Evolutionary conservation across 1,140 invertebrate species (phyloP), one percentile per base, ranked within the genome.

Genomic region (Aphidius ervi): DNA sequence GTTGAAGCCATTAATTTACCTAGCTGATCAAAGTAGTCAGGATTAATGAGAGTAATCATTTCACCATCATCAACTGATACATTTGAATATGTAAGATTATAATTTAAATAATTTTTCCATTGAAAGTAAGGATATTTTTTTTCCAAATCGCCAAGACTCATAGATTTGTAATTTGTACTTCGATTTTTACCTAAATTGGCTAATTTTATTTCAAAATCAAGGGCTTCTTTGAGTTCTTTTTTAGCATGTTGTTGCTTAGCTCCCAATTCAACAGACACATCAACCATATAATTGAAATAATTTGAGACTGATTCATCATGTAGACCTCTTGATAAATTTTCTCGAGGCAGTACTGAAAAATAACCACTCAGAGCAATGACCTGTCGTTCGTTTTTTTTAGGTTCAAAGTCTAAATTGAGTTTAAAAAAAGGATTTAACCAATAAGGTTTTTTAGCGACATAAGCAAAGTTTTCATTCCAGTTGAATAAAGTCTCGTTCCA

Each of bases 401-500:
- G 0, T 16, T 16, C 16, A 16, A 16, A 92, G 89, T 4, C 87
- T 86, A 57, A 97, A 88, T 90, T 93, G 66, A 96, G 93, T 69
- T 95, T 92, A 20, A 97, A 84, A 70, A 96, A 88, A 71, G 95
- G 94, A 74, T 95, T 92, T 46, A 93, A 88, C 6, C 89, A 92
- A 72, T 92, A 94, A 5, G 94, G 94, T 5, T 83, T 76, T 50
- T 80, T 16, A 16, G 16, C 16, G 16, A 16, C 16, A 16, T 16
- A 16, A 16, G 16, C 78, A 23, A 90, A 82, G 78, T 93, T 94
- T 58, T 84, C 88, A 78, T 87, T 87, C 93, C 92, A 96, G 49
- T 86, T 84, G 75, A 91, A 94, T 1, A 82, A 73, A 23, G 83
- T 85, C 0, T 82, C 81, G 60, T 88, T 16, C 16, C 16, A 16